Evolutionary conservation across 1,140 invertebrate genomes (phyloP).

Genomic region (Calephelis virginiensis): DNA sequence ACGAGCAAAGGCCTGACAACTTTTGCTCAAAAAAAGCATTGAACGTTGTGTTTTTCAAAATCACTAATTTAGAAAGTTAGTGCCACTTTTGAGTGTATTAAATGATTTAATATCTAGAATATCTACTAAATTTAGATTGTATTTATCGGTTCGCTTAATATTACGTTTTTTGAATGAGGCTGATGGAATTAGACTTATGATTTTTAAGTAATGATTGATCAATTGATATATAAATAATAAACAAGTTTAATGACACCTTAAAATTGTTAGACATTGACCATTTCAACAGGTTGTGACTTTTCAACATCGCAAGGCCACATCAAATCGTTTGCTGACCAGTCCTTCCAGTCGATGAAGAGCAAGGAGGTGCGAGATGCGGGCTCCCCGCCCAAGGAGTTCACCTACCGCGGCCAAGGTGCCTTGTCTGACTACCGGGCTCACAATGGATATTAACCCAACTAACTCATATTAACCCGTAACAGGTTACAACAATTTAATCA

Average conservation of each 20-base stretch:
- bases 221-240: too few relatives aligned
- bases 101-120: too few relatives aligned
- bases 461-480: conserved; percentile 71
- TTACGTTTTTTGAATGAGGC: too few relatives aligned
- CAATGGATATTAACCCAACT: conserved; percentile 50
- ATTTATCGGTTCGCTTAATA: too few relatives aligned
- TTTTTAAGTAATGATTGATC: too few relatives aligned
- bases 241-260: neutral
- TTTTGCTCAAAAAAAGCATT: too few relatives aligned
- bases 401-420: conserved; percentile 74
- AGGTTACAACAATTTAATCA: conserved; percentile 12
- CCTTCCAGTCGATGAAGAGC: conserved; percentile 85
- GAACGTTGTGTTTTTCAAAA: too few relatives aligned
- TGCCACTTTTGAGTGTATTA: too few relatives aligned
- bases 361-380: conserved; percentile 88
- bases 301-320: conserved; percentile 78
- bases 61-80: too few relatives aligned
- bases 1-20: too few relatives aligned
- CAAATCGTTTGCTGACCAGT: conserved; percentile 85
- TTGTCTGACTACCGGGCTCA: conserved; percentile 30
- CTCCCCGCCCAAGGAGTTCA: conserved; percentile 83
- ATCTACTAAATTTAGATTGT: too few relatives aligned
- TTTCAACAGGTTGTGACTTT: conserved; percentile 72
- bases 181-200: too few relatives aligned
- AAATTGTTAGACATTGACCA: conserved; percentile 36